Evolutionary conservation across 1,140 invertebrate genomes (phyloP).

Genomic region (Leptopilina clavipes): DNA sequence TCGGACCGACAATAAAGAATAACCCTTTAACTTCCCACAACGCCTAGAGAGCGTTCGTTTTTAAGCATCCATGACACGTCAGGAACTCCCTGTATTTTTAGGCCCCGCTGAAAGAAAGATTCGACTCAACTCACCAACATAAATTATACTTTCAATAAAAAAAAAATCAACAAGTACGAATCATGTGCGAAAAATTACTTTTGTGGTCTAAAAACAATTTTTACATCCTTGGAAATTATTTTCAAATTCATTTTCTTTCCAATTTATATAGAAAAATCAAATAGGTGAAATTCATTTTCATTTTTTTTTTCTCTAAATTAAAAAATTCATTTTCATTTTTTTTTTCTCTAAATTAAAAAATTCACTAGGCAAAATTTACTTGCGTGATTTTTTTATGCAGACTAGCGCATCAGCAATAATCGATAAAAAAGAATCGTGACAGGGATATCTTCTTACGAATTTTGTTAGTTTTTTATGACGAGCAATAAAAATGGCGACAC

Average conservation of each 20-base stretch:
- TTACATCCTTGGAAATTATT: too few species aligned
- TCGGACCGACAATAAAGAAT: conserved; percentile 11
- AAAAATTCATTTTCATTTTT: too few species aligned
- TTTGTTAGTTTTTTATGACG: conserved; percentile 23
- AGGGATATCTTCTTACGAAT: background rate
- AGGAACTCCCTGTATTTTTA: conserved; percentile 31
- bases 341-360: too few species aligned
- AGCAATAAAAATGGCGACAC: conserved; percentile 9
- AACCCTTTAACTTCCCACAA: conserved; percentile 17
- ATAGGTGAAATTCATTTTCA: too few species aligned
- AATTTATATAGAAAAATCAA: too few species aligned
- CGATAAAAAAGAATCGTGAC: conserved; percentile 23
- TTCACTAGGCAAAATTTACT: too few species aligned
- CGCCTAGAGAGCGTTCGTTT: background rate
- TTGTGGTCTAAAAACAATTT: background rate
- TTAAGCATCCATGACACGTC: conserved; percentile 27
- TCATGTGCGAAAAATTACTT: conserved; percentile 9
- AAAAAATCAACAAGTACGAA: conserved; percentile 19
- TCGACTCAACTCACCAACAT: conserved; percentile 15
- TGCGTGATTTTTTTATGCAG: background rate
- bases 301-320: too few species aligned
- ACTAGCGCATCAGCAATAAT: background rate
- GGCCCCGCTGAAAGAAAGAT: conserved; percentile 14
- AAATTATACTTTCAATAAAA: conserved; percentile 7
- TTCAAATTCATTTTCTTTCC: too few species aligned